Evolutionary conservation across 2,888 invertebrate genomes (phyloP).

Genomic region (Agrochola lychnidis): DNA sequence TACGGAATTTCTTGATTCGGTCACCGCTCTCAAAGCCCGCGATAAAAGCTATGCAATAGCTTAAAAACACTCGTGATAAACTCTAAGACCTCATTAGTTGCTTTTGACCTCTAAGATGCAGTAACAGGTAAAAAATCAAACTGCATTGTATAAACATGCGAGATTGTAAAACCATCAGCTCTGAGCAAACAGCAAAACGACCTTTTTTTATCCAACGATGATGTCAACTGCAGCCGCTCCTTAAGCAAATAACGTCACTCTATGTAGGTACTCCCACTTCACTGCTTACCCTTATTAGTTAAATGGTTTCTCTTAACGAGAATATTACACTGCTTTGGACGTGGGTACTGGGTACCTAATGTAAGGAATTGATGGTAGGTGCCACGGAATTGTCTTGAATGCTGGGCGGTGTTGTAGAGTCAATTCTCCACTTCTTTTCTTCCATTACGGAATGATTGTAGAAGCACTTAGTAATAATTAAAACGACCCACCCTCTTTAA

Average conservation of each 20-base stretch:
- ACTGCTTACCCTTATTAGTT: conserved; percentile 75
- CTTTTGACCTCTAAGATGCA: neutral
- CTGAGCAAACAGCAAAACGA: conserved; percentile 55
- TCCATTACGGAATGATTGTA: neutral
- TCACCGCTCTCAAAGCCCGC: too few relatives aligned
- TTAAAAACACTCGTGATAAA: too few relatives aligned
- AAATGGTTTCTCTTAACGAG: conserved; percentile 54
- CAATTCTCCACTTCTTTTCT: neutral
- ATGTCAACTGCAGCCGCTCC: conserved; percentile 76
- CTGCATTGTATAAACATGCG: neutral
- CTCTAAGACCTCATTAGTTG: too few relatives aligned
- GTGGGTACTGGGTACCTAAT: conserved; percentile 25
- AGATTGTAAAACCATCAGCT: conserved; percentile 25
- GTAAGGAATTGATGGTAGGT: neutral
- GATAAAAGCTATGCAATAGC: too few relatives aligned
- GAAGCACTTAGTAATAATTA: neutral
- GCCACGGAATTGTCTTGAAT: conserved; percentile 4
- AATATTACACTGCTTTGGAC: conserved; percentile 42
- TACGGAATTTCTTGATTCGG: too few relatives aligned
- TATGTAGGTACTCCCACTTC: conserved; percentile 68
- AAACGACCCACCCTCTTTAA: neutral
- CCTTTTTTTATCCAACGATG: conserved; percentile 74
- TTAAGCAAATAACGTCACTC: conserved; percentile 63
- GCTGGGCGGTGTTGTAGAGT: neutral
- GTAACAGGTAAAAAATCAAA: conserved; percentile 9